Evolutionary conservation across 2,113 vertebrate genomes (phyloP).

Genomic region (Stomatorhinus ivindoensis): DNA sequence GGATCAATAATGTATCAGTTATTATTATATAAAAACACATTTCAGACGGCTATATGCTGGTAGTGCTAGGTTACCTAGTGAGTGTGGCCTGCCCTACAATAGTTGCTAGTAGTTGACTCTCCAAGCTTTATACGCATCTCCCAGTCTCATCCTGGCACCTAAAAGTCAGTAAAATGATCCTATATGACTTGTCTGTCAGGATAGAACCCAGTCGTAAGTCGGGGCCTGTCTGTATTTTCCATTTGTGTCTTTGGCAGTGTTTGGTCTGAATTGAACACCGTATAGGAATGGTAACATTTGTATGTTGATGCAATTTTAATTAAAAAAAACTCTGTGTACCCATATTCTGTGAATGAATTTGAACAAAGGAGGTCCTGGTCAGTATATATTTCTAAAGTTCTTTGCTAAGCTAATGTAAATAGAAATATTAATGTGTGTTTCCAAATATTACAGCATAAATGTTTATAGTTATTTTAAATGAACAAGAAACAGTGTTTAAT

Average conservation of each 20-base stretch:
- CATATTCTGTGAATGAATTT: constrained; percentile 23
- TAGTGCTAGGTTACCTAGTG: not conserved
- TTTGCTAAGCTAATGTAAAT: constrained; percentile 60
- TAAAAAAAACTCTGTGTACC: not conserved
- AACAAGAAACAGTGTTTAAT: constrained; percentile 51
- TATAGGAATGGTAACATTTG: constrained; percentile 9
- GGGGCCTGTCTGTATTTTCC: not conserved
- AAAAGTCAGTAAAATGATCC: not conserved
- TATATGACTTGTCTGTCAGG: not conserved
- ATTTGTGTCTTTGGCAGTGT: constrained; percentile 19
- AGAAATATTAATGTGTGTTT: constrained; percentile 49
- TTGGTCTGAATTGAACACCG: constrained; percentile 16
- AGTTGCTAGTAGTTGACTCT: not conserved
- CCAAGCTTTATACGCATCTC: not conserved
- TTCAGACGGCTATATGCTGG: not conserved
- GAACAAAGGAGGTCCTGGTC: constrained; percentile 29
- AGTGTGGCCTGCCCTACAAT: not conserved
- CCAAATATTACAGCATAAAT: constrained; percentile 54
- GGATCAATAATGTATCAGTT: no score
- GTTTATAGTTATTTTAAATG: constrained; percentile 56
- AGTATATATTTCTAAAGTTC: constrained; percentile 47
- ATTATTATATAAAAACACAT: not conserved
- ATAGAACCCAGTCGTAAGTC: not conserved
- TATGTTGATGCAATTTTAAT: not conserved
- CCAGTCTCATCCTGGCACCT: not conserved